Base-by-base conservation (phyloP, 1,140 invertebrate species). In the Agrilus planipennis region DNA sequence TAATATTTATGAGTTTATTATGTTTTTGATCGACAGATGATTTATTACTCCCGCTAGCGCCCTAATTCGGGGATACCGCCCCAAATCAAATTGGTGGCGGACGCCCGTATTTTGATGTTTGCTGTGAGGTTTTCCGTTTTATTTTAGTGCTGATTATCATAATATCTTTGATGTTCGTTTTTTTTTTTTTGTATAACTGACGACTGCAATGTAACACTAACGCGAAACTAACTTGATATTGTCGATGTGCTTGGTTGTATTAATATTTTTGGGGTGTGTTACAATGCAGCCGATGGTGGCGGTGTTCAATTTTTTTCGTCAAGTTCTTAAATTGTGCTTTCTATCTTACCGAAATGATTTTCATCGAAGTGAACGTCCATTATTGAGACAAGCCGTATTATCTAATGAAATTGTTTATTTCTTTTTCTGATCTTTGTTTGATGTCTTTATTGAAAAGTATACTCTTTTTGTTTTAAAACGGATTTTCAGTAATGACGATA, bases 181-280 rank as follows among this genome's bases (percentile, higher is more conserved):
- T 45, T 55, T 55, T 50, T 53, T 58, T 50, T 49, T 45, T 51
- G 44, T 53, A 49, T 58, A 58, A 58, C 57, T 58, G 52, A 58
- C 58, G 51, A 61, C 59, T 61, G 59, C 59, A 60, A 55, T 58
- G 57, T 60, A 61, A 61, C 59, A 60, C 55, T 61, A 59, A 58
- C 50, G 50, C 45, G 47, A 50, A 47, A 51, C 49, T 54, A 53
- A 53, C 49, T 39, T 25, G 41, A 47, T 49, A 34, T 44, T 50
- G 45, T 57, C 55, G 55, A 57, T 57, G 53, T 57, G 55, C 55
- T 57, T 57, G 52, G 39, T 53, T 50, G 31, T 50, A 41, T 38
- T 49, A 41, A 46, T 52, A 50, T 46, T 49, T 45, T 47, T 53
- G 46, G 48, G 38, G 44, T 31, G 57, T 61, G 59, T 61, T 61